Percentiles rank a stretch among this genome's conserved stretches.
phyloP scores from a whole-genome alignment of 2,888 invertebrate genomes.

The Mythimna impura region DNA sequence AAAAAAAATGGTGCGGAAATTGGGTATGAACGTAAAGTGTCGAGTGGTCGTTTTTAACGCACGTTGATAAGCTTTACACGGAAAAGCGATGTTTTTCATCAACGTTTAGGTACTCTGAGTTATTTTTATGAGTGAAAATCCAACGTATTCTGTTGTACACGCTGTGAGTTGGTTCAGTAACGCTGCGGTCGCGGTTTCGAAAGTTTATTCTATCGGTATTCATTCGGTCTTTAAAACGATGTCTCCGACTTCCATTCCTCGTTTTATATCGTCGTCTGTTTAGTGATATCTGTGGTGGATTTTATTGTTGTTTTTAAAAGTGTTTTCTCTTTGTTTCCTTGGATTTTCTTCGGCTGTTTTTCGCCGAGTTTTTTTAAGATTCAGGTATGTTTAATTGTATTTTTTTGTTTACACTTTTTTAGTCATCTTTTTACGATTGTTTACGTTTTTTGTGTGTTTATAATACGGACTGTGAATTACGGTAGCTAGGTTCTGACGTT shows the following conservation, averaged over 20 bases:
- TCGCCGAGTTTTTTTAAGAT: conserved; percentile 47
- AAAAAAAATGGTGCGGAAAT: conserved; percentile 39
- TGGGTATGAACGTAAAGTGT: conserved; percentile 34
- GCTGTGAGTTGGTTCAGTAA: conserved; percentile 62
- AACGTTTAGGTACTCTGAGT: conserved; percentile 71
- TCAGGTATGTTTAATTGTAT: conserved; percentile 53
- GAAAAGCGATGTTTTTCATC: conserved; percentile 77
- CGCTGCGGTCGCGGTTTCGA: conserved; percentile 66
- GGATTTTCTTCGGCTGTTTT: conserved; percentile 55
- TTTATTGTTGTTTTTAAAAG: conserved; percentile 61
- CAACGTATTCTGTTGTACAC: conserved; percentile 67
- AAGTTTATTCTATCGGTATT: conserved; percentile 61
- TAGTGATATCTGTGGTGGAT: conserved; percentile 66
- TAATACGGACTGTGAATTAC: no score
- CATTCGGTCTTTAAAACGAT: conserved; percentile 62
- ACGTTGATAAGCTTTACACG: conserved; percentile 64
- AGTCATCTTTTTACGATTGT: conserved; percentile 28
- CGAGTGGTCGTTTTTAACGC: conserved; percentile 57
- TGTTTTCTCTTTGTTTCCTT: conserved; percentile 49
- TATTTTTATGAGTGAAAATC: conserved; percentile 83
- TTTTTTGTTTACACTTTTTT: conserved; percentile 10
- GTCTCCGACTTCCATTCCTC: conserved; percentile 53
- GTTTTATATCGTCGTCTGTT: conserved; percentile 58
- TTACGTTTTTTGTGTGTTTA: conserved; percentile 22
- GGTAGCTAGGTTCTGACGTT: no score